Percentiles rank a stretch among this genome's conserved stretches.
These are phyloP conservation scores for Urosaurus nigricauda DNA, from an alignment of 2,797 vertebrate genomes.

Conservation along the genomic window DNA sequence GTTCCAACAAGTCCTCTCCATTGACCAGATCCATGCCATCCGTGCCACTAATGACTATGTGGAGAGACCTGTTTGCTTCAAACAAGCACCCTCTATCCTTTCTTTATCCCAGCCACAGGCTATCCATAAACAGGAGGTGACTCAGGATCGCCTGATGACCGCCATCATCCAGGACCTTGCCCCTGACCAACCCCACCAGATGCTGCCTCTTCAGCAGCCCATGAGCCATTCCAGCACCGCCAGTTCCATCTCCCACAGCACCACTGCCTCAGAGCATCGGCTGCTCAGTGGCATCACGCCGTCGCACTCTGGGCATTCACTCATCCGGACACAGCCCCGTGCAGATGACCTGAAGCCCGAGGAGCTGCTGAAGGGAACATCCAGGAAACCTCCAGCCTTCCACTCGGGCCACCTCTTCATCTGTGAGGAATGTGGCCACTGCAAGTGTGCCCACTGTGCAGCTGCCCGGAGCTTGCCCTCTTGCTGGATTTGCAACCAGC, in stretches of 20 bases:
- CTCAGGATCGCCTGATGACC: slow-evolving; percentile 81
- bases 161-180: slow-evolving; percentile 80
- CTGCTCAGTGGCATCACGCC: slow-evolving; percentile 88
- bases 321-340: slow-evolving; percentile 88
- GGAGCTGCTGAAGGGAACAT: slow-evolving; percentile 84
- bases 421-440: slow-evolving; percentile 94
- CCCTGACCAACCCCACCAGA: slow-evolving; percentile 88
- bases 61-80: slow-evolving; percentile 87
- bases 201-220: slow-evolving; percentile 83
- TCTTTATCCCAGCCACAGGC: slow-evolving; percentile 85
- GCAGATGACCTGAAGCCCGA: slow-evolving; percentile 83
- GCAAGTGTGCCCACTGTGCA: slow-evolving; percentile 92
- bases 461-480: slow-evolving; percentile 90
- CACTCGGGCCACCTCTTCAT: slow-evolving; percentile 88
- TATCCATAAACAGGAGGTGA: slow-evolving; percentile 76
- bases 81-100: slow-evolving; percentile 84
- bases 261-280: slow-evolving; percentile 92
- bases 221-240: slow-evolving; percentile 95
- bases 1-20: slow-evolving; percentile 92
- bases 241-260: slow-evolving; percentile 93
- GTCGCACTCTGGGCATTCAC: slow-evolving; percentile 85
- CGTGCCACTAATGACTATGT: slow-evolving; percentile 96
- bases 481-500: slow-evolving; percentile 93
- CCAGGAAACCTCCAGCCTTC: slow-evolving; percentile 77
- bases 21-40: slow-evolving; percentile 94